Base-by-base conservation (phyloP, 2,888 invertebrate genomes). In the Leucozona laternaria region DNA sequence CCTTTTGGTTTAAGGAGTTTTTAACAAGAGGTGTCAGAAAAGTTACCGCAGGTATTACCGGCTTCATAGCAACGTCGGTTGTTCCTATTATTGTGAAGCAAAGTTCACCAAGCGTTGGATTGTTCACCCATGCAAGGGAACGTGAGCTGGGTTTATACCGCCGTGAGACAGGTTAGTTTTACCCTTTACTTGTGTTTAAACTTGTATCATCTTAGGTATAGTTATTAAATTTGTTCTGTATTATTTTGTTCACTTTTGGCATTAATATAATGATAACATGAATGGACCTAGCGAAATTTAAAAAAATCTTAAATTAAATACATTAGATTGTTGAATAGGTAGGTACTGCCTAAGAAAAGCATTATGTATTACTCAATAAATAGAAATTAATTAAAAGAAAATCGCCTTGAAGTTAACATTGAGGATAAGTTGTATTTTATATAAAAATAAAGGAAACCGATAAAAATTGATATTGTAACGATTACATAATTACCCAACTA, bases 371-470 rank as follows among this genome's bases (percentile, higher is more conserved):
- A 71, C 5, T 62, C 20, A 43, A 62, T 43, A 62, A 62, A 62
- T 28, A 34, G 0, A 40, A 62, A 31, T 22, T 28, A 17, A 58
- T 45, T 62, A 68, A 68, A 31, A 70, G 40, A 55, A 50, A 81
- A 89, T 90, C 90, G 90, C 91, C 90, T 91, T 91, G 90, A 92
- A 92, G 92, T 92, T 92, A 92, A 92, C 92, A 92, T 91, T 90
- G 91, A 82, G 88, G 79, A 78, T 88, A 88, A 88, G 88, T 88
- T 87, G 79, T 85, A 85, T 85, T 80, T 85, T 85, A 72, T 77
- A 80, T 64, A 57, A 75, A 57, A 31, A 68, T 60, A 53, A 64
- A 15, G 37, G 34, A 50, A 68, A 64, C 6, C 50, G 57, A 77
- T 57, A 37, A 79, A 76, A 13, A 71, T 37, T 68, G n/a, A n/a